These are phyloP conservation scores for Limonius californicus DNA, from an alignment of 1,140 invertebrate species.

Conservation along the genomic window DNA sequence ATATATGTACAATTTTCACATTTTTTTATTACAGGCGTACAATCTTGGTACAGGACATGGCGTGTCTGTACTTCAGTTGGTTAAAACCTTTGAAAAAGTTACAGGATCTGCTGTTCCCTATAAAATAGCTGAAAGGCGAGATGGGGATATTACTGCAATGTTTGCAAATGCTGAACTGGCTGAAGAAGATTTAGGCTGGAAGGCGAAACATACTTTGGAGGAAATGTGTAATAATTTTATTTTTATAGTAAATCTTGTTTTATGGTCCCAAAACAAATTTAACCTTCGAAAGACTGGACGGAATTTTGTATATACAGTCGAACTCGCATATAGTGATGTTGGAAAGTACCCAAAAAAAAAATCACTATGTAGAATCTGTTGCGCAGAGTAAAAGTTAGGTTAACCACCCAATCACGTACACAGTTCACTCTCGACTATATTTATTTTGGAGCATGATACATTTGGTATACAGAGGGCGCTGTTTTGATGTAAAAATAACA, in stretches of 20 bases:
- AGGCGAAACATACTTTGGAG: slow-evolving; percentile 59
- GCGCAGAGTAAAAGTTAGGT: no score
- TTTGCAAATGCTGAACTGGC: slow-evolving; percentile 75
- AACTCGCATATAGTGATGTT: no score
- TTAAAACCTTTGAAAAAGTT: slow-evolving; percentile 77
- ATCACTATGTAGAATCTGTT: no score
- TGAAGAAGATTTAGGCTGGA: slow-evolving; percentile 67
- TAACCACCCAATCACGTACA: no score
- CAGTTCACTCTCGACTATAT: no score
- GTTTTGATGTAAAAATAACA: no score
- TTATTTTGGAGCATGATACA: no score
- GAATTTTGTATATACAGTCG: no score
- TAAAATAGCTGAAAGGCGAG: slow-evolving; percentile 64
- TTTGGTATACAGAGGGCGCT: no score
- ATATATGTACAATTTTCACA: no score
- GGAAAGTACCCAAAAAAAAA: no score
- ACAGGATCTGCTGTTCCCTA: slow-evolving; percentile 70
- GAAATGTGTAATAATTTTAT: slow-evolving; percentile 70
- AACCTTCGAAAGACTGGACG: no score
- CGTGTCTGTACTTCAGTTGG: slow-evolving; percentile 76
- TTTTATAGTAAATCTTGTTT: background rate
- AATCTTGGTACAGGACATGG: slow-evolving; percentile 83
- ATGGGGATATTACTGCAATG: slow-evolving; percentile 80
- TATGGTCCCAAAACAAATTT: background rate
- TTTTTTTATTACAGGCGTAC: slow-evolving; percentile 30